These are phyloP conservation scores for Isoperla grammatica DNA, from an alignment of 2,888 invertebrate species.

Conservation along the genomic window DNA sequence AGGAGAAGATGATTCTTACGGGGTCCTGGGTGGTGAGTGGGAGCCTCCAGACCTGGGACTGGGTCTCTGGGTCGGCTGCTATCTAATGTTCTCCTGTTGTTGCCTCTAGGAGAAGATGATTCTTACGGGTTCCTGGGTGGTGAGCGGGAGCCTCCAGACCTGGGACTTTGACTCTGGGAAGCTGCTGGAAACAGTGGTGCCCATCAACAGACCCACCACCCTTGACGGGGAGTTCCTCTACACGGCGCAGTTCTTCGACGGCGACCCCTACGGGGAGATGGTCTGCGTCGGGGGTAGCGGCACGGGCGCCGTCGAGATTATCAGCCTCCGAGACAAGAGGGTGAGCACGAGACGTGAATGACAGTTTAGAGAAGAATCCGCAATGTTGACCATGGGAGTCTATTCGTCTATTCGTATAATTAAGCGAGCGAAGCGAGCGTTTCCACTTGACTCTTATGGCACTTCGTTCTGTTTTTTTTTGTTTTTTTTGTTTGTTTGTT, in stretches of 20 bases:
- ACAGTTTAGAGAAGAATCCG: too few species aligned
- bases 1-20: conserved; percentile 50
- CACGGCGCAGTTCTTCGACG: conserved; percentile 48
- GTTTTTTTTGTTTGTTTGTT: too few species aligned
- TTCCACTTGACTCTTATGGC: too few species aligned
- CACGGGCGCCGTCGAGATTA: conserved; percentile 40
- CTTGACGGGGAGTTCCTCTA: conserved; percentile 55
- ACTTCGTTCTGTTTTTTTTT: too few species aligned
- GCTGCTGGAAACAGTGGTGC: conserved; percentile 45
- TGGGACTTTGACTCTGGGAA: conserved; percentile 53
- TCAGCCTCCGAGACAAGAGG: conserved; percentile 38
- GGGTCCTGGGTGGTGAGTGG: conserved; percentile 54
- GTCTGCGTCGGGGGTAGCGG: conserved; percentile 41
- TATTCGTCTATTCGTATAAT: too few species aligned
- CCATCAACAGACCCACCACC: conserved; percentile 48
- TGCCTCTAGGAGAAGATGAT: conserved; percentile 50
- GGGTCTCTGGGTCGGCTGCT: conserved; percentile 47
- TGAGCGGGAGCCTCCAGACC: conserved; percentile 48
- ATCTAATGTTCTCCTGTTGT: too few species aligned
- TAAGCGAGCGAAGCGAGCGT: too few species aligned
- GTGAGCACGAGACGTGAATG: conserved; percentile 28
- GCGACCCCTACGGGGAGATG: conserved; percentile 38
- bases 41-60: conserved; percentile 52
- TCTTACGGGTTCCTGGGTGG: conserved; percentile 53
- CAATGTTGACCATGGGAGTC: too few species aligned